These are phyloP conservation scores for Petromus typicus DNA, from an alignment of 2,113 vertebrate species.

Conservation along the genomic window DNA sequence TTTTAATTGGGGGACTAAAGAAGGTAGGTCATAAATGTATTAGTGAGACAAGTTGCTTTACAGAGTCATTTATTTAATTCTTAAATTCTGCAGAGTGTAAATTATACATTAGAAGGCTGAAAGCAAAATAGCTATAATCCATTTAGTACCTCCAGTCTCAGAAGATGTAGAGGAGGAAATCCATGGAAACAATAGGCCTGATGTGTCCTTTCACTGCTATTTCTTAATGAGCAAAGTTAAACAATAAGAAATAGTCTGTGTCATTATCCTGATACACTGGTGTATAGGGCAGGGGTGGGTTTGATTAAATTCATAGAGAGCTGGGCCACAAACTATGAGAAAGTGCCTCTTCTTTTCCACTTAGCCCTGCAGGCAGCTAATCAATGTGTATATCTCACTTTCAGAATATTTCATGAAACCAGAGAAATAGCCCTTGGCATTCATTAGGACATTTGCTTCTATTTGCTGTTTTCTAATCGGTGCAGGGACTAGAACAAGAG, in stretches of 20 bases:
- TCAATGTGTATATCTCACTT: slow-evolving; percentile 60
- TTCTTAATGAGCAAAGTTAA: slow-evolving; percentile 68
- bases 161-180: slow-evolving; percentile 64
- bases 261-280: slow-evolving; percentile 61
- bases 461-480: slow-evolving; percentile 63
- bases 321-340: slow-evolving; percentile 60
- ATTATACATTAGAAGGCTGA: slow-evolving; percentile 69
- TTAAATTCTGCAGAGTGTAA: slow-evolving; percentile 69
- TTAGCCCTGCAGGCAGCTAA: slow-evolving; percentile 54
- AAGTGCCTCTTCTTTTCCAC: slow-evolving; percentile 67
- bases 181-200: slow-evolving; percentile 62
- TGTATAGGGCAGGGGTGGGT: slow-evolving; percentile 48
- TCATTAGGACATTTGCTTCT: slow-evolving; percentile 56
- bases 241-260: slow-evolving; percentile 60
- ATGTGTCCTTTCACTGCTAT: slow-evolving; percentile 58
- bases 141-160: slow-evolving; percentile 61
- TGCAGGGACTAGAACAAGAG: neutral
- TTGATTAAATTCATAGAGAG: slow-evolving; percentile 61
- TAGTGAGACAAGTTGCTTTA: slow-evolving; percentile 50
- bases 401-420: slow-evolving; percentile 60
- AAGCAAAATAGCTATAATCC: slow-evolving; percentile 70
- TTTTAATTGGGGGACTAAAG: slow-evolving; percentile 66
- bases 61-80: slow-evolving; percentile 64
- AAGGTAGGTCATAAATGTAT: slow-evolving; percentile 60
- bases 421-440: slow-evolving; percentile 48